phyloP scores from a whole-genome alignment of 2,797 vertebrate species.

The Phataginus tricuspis region DNA sequence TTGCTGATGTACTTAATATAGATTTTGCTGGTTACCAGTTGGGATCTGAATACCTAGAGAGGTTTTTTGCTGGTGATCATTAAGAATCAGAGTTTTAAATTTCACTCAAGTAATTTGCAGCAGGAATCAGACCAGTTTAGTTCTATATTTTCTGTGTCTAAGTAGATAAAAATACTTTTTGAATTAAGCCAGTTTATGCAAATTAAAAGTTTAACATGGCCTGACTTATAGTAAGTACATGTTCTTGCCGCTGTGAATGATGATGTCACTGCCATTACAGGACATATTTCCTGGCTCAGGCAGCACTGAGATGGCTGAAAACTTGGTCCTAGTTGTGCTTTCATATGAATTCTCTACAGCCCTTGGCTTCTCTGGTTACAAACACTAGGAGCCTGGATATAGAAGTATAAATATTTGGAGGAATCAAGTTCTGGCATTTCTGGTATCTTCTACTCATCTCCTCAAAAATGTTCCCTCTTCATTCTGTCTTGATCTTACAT shows the following conservation, averaged over 20 bases:
- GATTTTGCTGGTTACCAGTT: not conserved
- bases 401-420: not conserved
- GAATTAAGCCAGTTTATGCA: no score
- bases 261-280: not conserved
- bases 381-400: not conserved
- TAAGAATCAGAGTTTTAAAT: not conserved
- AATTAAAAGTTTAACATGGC: not conserved
- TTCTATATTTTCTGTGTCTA: not conserved
- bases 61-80: not conserved
- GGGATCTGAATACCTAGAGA: not conserved
- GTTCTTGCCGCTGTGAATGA: not conserved
- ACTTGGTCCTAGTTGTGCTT: not conserved
- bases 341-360: not conserved
- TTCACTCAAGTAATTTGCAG: not conserved
- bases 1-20: not conserved
- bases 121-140: not conserved
- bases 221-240: not conserved
- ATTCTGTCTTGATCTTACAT: not conserved
- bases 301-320: not conserved
- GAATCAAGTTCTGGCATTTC: not conserved
- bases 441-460: not conserved
- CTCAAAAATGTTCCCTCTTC: not conserved
- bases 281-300: not conserved
- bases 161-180: no score
- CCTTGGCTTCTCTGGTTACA: not conserved